Conservation (phyloP, 2,888 invertebrate species). For the Sesia bembeciformis region DNA sequence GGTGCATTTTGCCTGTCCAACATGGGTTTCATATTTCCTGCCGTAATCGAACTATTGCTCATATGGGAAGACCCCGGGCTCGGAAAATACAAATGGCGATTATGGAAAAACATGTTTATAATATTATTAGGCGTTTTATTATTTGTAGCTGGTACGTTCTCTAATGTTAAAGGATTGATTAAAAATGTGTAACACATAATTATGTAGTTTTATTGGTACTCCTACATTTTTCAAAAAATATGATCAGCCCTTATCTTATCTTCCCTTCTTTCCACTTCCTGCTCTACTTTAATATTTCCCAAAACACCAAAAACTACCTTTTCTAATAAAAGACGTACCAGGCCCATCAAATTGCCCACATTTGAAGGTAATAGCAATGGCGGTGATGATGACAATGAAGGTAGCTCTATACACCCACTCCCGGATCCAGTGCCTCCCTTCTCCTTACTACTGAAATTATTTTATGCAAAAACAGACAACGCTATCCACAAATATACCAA, state of each 20-base stretch:
- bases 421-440: conserved; percentile 12
- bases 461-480: no score
- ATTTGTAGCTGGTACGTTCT: conserved; percentile 52
- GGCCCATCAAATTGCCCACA: conserved; percentile 47
- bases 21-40: conserved; percentile 64
- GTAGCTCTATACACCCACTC: conserved; percentile 36
- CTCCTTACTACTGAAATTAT: neutral
- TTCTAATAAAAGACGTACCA: conserved; percentile 35
- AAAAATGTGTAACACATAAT: conserved; percentile 21
- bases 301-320: no score
- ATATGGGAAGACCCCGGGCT: conserved; percentile 55
- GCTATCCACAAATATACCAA: no score
- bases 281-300: no score
- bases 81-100: conserved; percentile 42
- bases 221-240: no score
- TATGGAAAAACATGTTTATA: conserved; percentile 51
- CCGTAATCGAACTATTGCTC: conserved; percentile 50
- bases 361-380: conserved; percentile 37
- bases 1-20: conserved; percentile 64
- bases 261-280: no score
- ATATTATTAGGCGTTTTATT: conserved; percentile 38
- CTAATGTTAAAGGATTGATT: conserved; percentile 48
- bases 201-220: neutral
- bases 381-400: conserved; percentile 22
- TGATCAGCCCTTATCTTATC: no score